Evolutionary conservation across 1,140 invertebrate genomes (phyloP).

Genomic region (Dendroctonus ponderosae): DNA sequence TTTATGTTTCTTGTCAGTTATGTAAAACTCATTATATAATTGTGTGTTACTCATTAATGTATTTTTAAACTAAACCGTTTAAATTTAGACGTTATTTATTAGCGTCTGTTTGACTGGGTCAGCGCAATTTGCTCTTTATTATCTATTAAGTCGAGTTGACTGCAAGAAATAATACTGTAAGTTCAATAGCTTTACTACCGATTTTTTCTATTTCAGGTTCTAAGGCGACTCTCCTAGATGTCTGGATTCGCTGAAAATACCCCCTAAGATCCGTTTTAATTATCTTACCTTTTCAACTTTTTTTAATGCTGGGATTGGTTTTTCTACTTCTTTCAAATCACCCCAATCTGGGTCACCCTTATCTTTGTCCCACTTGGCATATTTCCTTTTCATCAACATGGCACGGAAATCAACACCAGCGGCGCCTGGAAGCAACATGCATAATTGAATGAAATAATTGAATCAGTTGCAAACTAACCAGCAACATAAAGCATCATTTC

Average conservation of each 20-base stretch:
- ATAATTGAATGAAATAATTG: constrained; percentile 3
- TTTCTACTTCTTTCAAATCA: constrained; percentile 89
- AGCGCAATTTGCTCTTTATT: not conserved
- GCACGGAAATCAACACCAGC: constrained; percentile 98
- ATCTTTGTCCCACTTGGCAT: constrained; percentile 89
- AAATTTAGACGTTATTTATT: not conserved
- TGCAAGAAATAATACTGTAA: too few relatives aligned
- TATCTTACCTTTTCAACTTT: constrained; percentile 86
- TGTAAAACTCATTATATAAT: constrained; percentile 4
- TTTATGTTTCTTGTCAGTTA: constrained; percentile 17
- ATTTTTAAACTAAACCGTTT: constrained; percentile 13
- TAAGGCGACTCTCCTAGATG: not conserved
- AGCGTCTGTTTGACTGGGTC: not conserved
- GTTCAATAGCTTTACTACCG: too few relatives aligned
- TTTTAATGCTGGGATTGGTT: constrained; percentile 78
- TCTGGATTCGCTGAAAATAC: not conserved
- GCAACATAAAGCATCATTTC: constrained; percentile 96
- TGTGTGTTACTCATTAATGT: not conserved
- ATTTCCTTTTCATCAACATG: constrained; percentile 95
- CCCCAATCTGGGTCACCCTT: constrained; percentile 89
- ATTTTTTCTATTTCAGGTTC: not conserved
- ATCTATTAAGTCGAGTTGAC: too few relatives aligned
- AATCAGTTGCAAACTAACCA: constrained; percentile 59
- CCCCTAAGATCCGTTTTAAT: not conserved
- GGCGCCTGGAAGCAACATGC: constrained; percentile 64